phyloP scores from a whole-genome alignment of 2,888 invertebrate species.

The Sturmia bella region DNA sequence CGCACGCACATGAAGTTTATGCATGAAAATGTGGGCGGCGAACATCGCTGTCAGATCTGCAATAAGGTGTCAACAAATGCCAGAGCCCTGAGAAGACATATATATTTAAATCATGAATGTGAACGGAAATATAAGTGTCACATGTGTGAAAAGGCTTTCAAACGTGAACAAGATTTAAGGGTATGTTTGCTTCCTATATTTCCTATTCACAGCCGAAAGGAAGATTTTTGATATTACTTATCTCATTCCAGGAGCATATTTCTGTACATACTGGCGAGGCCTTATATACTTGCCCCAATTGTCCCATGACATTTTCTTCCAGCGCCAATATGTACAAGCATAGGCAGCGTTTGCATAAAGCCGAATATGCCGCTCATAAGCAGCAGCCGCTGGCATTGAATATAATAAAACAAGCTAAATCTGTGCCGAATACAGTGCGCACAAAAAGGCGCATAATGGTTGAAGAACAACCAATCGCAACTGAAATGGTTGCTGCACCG shows the following conservation, averaged over 20 bases:
- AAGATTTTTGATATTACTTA: background rate
- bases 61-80: constrained; percentile 78
- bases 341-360: constrained; percentile 78
- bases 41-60: constrained; percentile 78
- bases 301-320: constrained; percentile 80
- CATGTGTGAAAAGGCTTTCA: constrained; percentile 80
- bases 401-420: constrained; percentile 77
- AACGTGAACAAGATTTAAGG: constrained; percentile 77
- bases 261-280: constrained; percentile 80
- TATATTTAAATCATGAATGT: constrained; percentile 78
- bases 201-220: background rate
- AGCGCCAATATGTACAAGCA: constrained; percentile 81
- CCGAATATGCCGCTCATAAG: constrained; percentile 78
- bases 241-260: constrained; percentile 76
- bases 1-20: constrained; percentile 78
- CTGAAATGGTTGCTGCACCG: constrained; percentile 49
- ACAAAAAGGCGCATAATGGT: constrained; percentile 69
- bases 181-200: constrained; percentile 68
- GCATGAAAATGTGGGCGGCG: constrained; percentile 76
- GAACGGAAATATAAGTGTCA: constrained; percentile 78
- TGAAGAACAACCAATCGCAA: constrained; percentile 39
- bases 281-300: constrained; percentile 79
- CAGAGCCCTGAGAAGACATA: constrained; percentile 78
- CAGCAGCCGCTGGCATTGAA: constrained; percentile 78
- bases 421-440: constrained; percentile 71